A percentile compares a stretch with the other conserved stretches of the same genome.
phyloP scores from a whole-genome alignment of 92 coral and sea anemone genomes.

The Galaxea fascicularis region DNA sequence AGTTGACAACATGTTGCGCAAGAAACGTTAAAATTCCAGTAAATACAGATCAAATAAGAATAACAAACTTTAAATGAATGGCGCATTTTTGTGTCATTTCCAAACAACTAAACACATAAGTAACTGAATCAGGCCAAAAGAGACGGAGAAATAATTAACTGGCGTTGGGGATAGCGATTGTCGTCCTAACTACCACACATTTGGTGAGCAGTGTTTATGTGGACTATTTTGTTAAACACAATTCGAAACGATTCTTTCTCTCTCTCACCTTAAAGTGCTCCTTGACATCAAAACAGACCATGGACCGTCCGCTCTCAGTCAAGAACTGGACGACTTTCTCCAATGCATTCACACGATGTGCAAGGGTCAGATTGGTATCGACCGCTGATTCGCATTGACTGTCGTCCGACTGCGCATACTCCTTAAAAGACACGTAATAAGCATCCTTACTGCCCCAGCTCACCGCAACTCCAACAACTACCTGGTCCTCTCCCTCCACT shows the following conservation, averaged over 20 bases:
- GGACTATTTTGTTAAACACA: not conserved
- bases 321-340: constrained; percentile 71
- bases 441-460: constrained; percentile 89
- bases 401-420: constrained; percentile 52
- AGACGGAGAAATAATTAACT: no score
- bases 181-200: no score
- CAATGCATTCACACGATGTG: constrained; percentile 73
- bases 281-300: constrained; percentile 83
- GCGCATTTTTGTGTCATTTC: no score
- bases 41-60: not conserved
- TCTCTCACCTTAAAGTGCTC: constrained; percentile 88
- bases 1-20: not conserved
- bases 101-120: no score
- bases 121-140: no score
- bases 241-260: not conserved
- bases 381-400: constrained; percentile 72
- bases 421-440: constrained; percentile 79
- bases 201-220: no score
- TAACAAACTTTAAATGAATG: no score
- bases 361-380: constrained; percentile 66
- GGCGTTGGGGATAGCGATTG: no score
- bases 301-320: constrained; percentile 57
- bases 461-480: constrained; percentile 87
- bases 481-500: constrained; percentile 82
- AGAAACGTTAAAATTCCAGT: not conserved